These are phyloP conservation scores for Paradoxurus hermaphroditus DNA, from an alignment of 2,113 vertebrate species.

Conservation along the genomic window DNA sequence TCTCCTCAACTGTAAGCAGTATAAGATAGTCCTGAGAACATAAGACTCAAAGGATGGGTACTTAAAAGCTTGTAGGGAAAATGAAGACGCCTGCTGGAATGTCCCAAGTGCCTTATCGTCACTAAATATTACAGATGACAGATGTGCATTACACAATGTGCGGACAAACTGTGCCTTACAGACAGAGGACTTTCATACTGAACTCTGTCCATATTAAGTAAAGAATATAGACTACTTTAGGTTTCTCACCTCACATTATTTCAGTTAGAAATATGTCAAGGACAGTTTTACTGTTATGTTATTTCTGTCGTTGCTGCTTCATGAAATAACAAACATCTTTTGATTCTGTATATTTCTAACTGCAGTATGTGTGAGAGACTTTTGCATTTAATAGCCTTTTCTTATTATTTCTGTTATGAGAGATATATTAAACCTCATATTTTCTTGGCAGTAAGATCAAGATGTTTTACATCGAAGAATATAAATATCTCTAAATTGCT, in stretches of 20 bases:
- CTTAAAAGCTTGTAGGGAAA: not conserved
- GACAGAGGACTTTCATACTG: not conserved
- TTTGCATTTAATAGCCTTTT: not conserved
- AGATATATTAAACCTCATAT: not conserved
- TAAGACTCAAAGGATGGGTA: not conserved
- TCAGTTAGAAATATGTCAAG: not conserved
- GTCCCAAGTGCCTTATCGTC: accelerated
- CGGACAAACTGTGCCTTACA: not conserved
- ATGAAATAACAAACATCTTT: not conserved
- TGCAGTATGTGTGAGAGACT: not conserved
- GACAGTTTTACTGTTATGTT: not conserved
- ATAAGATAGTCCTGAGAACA: not conserved
- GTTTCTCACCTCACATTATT: not conserved
- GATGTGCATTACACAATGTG: not conserved
- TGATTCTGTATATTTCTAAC: not conserved
- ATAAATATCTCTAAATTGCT: not conserved
- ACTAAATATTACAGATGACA: not conserved
- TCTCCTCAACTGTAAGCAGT: not conserved
- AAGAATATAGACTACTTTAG: not conserved
- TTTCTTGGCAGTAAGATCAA: not conserved
- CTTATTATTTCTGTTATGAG: constrained; percentile 16
- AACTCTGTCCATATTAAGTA: not conserved
- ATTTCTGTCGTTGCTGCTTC: not conserved
- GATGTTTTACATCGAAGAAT: not conserved
- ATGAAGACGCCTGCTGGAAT: not conserved